phyloP scores from a whole-genome alignment of 2,888 invertebrate species.

The Anoncus sp. region DNA sequence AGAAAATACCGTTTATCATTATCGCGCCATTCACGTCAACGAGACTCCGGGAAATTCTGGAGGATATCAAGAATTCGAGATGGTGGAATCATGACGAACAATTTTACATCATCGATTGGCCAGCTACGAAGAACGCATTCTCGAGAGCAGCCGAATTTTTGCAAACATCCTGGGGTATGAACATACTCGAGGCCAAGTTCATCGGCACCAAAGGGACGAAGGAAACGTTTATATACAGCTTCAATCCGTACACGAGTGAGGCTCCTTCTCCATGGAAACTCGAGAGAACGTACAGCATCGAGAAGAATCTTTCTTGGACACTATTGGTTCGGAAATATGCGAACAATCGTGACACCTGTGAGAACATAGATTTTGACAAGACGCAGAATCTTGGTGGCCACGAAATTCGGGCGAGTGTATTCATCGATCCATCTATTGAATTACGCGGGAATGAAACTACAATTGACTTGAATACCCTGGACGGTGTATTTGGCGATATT shows the following conservation, averaged over 20 bases:
- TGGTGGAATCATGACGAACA: conserved; percentile 44
- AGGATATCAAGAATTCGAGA: too few species aligned
- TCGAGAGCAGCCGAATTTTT: conserved; percentile 51
- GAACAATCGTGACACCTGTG: neutral
- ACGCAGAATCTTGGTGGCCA: conserved; percentile 7
- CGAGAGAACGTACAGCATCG: neutral
- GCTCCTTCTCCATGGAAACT: conserved; percentile 58
- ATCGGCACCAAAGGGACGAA: conserved; percentile 54
- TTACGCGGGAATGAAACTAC: too few species aligned
- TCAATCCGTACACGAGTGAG: conserved; percentile 59
- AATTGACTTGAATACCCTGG: too few species aligned
- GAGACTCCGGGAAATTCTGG: too few species aligned
- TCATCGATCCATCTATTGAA: too few species aligned
- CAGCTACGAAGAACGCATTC: conserved; percentile 36
- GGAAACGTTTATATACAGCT: conserved; percentile 54
- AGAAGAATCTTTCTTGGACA: conserved; percentile 12
- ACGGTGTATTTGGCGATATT: neutral
- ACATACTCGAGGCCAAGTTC: conserved; percentile 58
- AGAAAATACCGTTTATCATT: too few species aligned
- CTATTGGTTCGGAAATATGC: neutral
- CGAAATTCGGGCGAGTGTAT: conserved; percentile 5
- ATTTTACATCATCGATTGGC: conserved; percentile 51
- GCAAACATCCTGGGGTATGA: conserved; percentile 51
- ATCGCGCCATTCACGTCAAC: too few species aligned
- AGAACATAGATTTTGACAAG: conserved; percentile 18